These are phyloP conservation scores for Thryonomys swinderianus DNA, from an alignment of 2,113 vertebrate species.

Conservation along the genomic window DNA sequence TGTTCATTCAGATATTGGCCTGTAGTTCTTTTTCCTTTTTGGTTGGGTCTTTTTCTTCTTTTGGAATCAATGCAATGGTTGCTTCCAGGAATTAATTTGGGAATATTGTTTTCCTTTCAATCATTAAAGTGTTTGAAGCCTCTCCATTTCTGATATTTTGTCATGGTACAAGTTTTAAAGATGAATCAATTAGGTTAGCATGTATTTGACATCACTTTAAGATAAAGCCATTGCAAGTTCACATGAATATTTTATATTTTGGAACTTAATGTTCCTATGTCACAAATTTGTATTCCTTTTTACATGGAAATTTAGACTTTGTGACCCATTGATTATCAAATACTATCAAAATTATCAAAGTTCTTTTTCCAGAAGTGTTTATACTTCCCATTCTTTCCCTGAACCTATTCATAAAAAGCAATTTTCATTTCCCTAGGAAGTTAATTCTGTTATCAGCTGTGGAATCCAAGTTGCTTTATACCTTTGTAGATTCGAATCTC, in stretches of 20 bases:
- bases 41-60: no score
- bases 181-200: slow-evolving; percentile 53
- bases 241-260: neutral
- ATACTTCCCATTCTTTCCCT: neutral
- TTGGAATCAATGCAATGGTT: no score
- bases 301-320: slow-evolving; percentile 32
- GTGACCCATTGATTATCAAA: neutral
- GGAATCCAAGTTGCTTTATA: slow-evolving; percentile 45
- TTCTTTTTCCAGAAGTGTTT: slow-evolving; percentile 7
- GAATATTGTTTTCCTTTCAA: no score
- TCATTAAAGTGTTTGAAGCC: neutral
- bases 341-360: neutral
- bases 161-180: neutral
- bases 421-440: neutral
- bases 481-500: slow-evolving; percentile 45
- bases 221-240: slow-evolving; percentile 56
- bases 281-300: slow-evolving; percentile 21
- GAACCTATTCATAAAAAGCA: slow-evolving; percentile 12
- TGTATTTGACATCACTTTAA: slow-evolving; percentile 63
- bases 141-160: neutral
- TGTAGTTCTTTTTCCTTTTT: no score
- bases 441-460: slow-evolving; percentile 47
- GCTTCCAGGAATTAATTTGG: no score
- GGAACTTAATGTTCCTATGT: neutral
- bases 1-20: no score